Evolutionary conservation across 1,140 invertebrate species (phyloP).

Genomic region (Monochamus saltuarius): DNA sequence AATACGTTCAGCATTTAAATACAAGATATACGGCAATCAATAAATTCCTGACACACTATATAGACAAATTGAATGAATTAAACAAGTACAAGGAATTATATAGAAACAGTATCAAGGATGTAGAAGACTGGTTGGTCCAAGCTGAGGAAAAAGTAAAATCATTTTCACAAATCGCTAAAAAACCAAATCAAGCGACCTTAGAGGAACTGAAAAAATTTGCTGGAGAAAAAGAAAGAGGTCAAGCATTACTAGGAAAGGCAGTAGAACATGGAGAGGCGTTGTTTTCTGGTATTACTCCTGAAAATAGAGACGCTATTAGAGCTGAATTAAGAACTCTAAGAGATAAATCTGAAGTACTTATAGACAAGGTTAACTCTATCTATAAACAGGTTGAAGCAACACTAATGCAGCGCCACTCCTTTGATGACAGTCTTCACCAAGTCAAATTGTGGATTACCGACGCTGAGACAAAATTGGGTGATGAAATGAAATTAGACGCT

Average conservation of each 20-base stretch:
- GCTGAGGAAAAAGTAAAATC: conserved; percentile 71
- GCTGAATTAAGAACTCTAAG: conserved; percentile 78
- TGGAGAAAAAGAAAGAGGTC: conserved; percentile 76
- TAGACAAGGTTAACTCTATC: conserved; percentile 80
- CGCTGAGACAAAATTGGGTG: conserved; percentile 66
- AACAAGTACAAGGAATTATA: conserved; percentile 69
- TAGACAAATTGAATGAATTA: conserved; percentile 68
- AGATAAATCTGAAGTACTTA: conserved; percentile 78
- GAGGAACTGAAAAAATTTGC: conserved; percentile 74
- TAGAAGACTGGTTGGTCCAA: conserved; percentile 77
- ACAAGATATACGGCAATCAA: conserved; percentile 73
- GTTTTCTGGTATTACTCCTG: conserved; percentile 82
- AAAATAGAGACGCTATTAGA: conserved; percentile 81
- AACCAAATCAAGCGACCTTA: conserved; percentile 68
- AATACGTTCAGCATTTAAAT: conserved; percentile 76
- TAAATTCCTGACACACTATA: conserved; percentile 69
- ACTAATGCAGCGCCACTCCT: conserved; percentile 83
- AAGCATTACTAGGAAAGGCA: conserved; percentile 74
- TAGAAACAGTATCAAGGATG: conserved; percentile 64
- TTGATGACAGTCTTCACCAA: conserved; percentile 86
- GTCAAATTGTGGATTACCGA: conserved; percentile 79
- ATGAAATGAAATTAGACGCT: conserved; percentile 67
- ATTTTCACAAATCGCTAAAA: conserved; percentile 67
- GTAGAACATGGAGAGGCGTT: conserved; percentile 84
- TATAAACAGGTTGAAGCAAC: conserved; percentile 84